Conservation (phyloP, 2,797 vertebrate genomes). For the Decapterus maruadsi region DNA sequence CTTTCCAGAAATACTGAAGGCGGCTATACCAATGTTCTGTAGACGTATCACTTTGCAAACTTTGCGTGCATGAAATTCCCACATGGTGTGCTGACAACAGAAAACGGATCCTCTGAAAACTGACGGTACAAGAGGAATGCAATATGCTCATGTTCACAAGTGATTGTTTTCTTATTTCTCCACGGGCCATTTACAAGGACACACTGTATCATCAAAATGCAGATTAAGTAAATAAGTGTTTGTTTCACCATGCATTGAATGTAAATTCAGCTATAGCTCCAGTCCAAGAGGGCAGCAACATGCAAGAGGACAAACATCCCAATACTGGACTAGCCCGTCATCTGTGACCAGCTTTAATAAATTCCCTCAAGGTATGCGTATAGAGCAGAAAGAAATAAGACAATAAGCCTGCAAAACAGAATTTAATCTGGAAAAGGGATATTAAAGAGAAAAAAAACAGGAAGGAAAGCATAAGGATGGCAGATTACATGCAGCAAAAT, state of each 20-base stretch:
- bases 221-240: constrained; percentile 34
- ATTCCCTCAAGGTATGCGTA: constrained; percentile 59
- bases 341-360: constrained; percentile 68
- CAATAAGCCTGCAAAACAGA: constrained; percentile 24
- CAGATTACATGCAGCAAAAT: constrained; percentile 22
- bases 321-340: constrained; percentile 40
- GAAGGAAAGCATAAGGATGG: constrained; percentile 21
- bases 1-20: constrained; percentile 37
- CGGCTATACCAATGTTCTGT: constrained; percentile 15
- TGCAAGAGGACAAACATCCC: constrained; percentile 40
- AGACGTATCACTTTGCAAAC: constrained; percentile 47
- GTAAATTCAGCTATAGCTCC: constrained; percentile 10
- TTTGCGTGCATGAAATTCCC: constrained; percentile 39
- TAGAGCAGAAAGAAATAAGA: constrained; percentile 10
- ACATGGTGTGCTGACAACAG: constrained; percentile 30
- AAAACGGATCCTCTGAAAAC: constrained; percentile 32
- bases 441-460: constrained; percentile 9
- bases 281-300: constrained; percentile 8
- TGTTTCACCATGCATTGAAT: constrained; percentile 21
- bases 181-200: constrained; percentile 20
- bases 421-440: constrained; percentile 33
- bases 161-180: constrained; percentile 50
- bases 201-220: constrained; percentile 32
- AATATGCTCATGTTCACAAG: constrained; percentile 20
- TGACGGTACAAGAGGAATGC: constrained; percentile 19